Percentiles rank a stretch among this genome's conserved stretches.
phyloP scores from a whole-genome alignment of 2,113 vertebrate species.

The Psophia crepitans region DNA sequence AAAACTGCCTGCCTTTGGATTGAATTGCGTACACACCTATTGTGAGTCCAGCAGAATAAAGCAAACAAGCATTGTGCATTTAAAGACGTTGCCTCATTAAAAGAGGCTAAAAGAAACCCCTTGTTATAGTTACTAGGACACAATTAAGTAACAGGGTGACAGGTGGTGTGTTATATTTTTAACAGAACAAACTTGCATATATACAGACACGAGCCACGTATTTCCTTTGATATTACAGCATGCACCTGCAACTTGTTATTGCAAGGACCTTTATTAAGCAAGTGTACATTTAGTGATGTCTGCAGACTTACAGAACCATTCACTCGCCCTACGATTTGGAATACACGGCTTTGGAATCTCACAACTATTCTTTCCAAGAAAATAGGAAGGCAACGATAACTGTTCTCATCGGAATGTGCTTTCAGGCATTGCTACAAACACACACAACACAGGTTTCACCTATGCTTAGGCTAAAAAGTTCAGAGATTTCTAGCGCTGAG shows the following conservation, averaged over 20 bases:
- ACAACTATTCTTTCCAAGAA: slow-evolving; percentile 57
- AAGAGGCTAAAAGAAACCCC: slow-evolving; percentile 79
- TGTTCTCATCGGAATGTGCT: slow-evolving; percentile 5
- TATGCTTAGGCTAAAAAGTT: slow-evolving; percentile 19
- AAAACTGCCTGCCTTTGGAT: slow-evolving; percentile 66
- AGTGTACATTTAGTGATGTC: slow-evolving; percentile 59
- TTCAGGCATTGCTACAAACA: slow-evolving; percentile 32
- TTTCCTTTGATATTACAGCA: slow-evolving; percentile 60
- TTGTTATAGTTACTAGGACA: slow-evolving; percentile 75
- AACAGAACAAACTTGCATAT: slow-evolving; percentile 60
- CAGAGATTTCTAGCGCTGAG: slow-evolving; percentile 29
- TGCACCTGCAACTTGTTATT: slow-evolving; percentile 74
- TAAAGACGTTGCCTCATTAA: slow-evolving; percentile 64
- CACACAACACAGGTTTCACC: not conserved
- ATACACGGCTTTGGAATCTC: slow-evolving; percentile 38
- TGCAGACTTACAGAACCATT: slow-evolving; percentile 64
- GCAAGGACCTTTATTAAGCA: slow-evolving; percentile 65
- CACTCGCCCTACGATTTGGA: slow-evolving; percentile 28
- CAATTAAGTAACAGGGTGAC: slow-evolving; percentile 75
- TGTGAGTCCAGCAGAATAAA: slow-evolving; percentile 63
- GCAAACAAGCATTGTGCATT: slow-evolving; percentile 30
- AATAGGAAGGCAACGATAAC: slow-evolving; percentile 38
- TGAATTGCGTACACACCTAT: slow-evolving; percentile 51
- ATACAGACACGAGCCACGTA: slow-evolving; percentile 13
- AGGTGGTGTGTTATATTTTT: slow-evolving; percentile 72